Evolutionary conservation across 2,797 vertebrate species (phyloP), one percentile per base, ranked within the genome.

Genomic region (Vespertilio murinus): DNA sequence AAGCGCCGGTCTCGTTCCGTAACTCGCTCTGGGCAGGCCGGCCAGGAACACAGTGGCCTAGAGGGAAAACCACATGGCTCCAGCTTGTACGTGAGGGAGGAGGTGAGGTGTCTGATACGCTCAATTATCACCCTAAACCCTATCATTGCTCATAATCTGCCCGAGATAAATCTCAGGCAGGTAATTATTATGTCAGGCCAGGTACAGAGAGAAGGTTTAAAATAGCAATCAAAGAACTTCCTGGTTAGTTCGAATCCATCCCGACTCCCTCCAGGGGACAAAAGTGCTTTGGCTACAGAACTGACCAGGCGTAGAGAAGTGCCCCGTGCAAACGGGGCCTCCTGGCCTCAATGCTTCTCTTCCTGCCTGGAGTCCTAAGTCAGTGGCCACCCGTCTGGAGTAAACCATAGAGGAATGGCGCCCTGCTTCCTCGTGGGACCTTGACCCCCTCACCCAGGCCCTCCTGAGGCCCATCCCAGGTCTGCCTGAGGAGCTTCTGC

Each of bases 241-340:
- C 87, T 91, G 80, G 95, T 97, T 96, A 94, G 96, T 97, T 97
- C 88, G 78, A 97, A 95, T 92, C 83, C 54, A 96, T 86, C 97
- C 96, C 71, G 35, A 30, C 56, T 93, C 94, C 93, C 93, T 92
- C 82, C 67, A 77, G 95, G 88, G 88, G 64, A 95, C 89, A 86
- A 77, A 94, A 97, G 91, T 18, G 52, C 61, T 95, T 97, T 28
- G 91, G 95, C 95, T 96, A 38, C 54, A 14, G 86, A 97, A 90
- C 10, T 97, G 95, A 94, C 94, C 95, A 69, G 90, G 95, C 16
- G 0, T 92, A 92, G 92, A 97, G 67, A 92, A 96, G 88, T 0
- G 64, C 78, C 94, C 77, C 42, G 78, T 18, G 71, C 94, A 94
- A 89, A 23, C 82, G 92, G 87, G 52, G 14, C 82, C 88, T 92